Conservation (phyloP, 2,113 vertebrate species). For the Odontophorus gujanensis region DNA sequence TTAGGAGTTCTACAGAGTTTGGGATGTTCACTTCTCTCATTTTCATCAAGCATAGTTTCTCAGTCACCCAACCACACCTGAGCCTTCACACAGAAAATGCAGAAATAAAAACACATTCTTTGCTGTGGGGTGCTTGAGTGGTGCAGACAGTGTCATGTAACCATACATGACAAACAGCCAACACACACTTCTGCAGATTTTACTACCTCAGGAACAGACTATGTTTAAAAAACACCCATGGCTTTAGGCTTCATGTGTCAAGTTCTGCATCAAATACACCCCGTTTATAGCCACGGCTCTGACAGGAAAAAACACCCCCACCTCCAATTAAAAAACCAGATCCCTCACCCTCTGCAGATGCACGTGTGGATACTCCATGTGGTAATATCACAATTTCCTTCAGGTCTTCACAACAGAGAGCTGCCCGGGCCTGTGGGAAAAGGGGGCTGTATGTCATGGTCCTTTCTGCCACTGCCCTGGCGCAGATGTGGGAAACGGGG, state of each 20-base stretch:
- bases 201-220: background rate
- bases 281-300: background rate
- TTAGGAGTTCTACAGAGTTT: background rate
- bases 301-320: background rate
- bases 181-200: background rate
- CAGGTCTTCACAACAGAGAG: background rate
- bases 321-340: background rate
- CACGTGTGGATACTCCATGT: accelerated
- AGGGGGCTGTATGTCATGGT: background rate
- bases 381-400: background rate
- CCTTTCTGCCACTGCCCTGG: background rate
- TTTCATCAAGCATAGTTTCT: background rate
- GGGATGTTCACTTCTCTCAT: background rate
- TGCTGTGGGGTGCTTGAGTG: background rate
- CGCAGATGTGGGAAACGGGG: background rate
- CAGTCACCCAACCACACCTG: background rate
- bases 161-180: background rate
- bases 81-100: background rate
- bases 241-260: background rate
- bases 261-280: background rate
- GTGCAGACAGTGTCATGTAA: background rate
- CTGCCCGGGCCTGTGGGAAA: background rate
- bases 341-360: background rate
- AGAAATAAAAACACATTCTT: background rate
- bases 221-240: background rate